Conservation (phyloP, 2,888 invertebrate genomes). For the Eudasyphora cyanicolor region DNA sequence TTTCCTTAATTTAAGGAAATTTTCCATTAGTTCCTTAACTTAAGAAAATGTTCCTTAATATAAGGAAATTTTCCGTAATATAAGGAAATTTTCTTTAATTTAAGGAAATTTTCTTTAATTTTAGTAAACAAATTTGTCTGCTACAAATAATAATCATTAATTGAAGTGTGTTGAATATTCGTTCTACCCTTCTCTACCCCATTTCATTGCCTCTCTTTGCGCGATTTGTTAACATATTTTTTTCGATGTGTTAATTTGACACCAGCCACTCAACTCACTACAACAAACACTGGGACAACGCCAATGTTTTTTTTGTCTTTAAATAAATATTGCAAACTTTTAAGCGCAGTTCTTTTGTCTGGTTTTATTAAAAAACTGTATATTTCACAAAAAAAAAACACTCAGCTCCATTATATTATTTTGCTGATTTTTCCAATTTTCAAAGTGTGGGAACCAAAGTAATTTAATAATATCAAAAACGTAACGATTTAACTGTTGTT, state of each 20-base stretch:
- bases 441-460: conserved; percentile 64
- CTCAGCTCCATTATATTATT: conserved; percentile 13
- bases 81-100: too few relatives aligned
- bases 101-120: too few relatives aligned
- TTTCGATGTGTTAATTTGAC: not conserved
- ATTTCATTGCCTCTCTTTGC: not conserved
- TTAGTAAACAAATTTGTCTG: too few relatives aligned
- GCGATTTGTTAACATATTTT: not conserved
- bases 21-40: too few relatives aligned
- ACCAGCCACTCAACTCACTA: not conserved
- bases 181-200: not conserved
- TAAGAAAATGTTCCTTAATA: too few relatives aligned
- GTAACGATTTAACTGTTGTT: not conserved
- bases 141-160: too few relatives aligned
- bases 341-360: not conserved
- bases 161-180: not conserved
- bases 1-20: too few relatives aligned
- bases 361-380: not conserved
- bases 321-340: conserved; percentile 7
- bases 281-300: not conserved
- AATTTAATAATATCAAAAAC: conserved; percentile 50
- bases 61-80: too few relatives aligned
- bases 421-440: conserved; percentile 56
- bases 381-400: conserved; percentile 52
- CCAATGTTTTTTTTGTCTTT: not conserved